phyloP scores from a whole-genome alignment of 2,888 invertebrate genomes.

The Drosophila bunnanda region DNA sequence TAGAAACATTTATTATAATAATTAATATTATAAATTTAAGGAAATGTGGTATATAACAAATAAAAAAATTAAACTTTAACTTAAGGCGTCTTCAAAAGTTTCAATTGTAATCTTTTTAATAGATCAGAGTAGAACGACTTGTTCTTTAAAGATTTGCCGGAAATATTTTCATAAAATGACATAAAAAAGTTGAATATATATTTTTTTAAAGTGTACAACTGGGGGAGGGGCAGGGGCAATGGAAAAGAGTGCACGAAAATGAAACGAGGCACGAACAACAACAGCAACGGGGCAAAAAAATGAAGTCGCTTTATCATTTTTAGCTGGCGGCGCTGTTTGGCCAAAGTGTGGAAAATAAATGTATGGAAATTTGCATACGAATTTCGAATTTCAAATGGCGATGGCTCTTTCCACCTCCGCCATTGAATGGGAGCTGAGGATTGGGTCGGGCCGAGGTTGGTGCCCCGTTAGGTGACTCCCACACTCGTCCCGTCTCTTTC shows the following conservation, averaged over 20 bases:
- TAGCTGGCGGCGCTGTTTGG: slow-evolving; percentile 76
- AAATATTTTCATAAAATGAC: background rate
- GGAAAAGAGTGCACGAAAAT: slow-evolving; percentile 61
- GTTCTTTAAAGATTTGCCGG: background rate
- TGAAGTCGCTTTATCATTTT: slow-evolving; percentile 80
- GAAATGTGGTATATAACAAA: background rate
- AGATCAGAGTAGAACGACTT: background rate
- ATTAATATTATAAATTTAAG: background rate
- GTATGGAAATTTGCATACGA: slow-evolving; percentile 79
- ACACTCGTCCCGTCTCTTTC: slow-evolving; percentile 31
- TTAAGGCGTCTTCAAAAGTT: background rate
- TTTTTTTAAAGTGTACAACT: background rate
- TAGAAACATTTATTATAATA: background rate
- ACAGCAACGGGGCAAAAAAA: slow-evolving; percentile 58
- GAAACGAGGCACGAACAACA: slow-evolving; percentile 60
- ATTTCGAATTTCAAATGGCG: slow-evolving; percentile 75
- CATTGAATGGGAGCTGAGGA: slow-evolving; percentile 17
- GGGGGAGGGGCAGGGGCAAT: background rate
- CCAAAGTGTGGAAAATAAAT: slow-evolving; percentile 80
- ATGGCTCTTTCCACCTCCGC: slow-evolving; percentile 23
- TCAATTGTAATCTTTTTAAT: background rate
- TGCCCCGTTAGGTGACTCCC: slow-evolving; percentile 40
- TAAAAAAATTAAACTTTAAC: background rate
- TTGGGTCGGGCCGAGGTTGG: slow-evolving; percentile 10
- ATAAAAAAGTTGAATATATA: background rate